Evolutionary conservation across 2,113 vertebrate genomes (phyloP), one percentile per base, ranked within the genome.

Genomic region (Strigops habroptila): DNA sequence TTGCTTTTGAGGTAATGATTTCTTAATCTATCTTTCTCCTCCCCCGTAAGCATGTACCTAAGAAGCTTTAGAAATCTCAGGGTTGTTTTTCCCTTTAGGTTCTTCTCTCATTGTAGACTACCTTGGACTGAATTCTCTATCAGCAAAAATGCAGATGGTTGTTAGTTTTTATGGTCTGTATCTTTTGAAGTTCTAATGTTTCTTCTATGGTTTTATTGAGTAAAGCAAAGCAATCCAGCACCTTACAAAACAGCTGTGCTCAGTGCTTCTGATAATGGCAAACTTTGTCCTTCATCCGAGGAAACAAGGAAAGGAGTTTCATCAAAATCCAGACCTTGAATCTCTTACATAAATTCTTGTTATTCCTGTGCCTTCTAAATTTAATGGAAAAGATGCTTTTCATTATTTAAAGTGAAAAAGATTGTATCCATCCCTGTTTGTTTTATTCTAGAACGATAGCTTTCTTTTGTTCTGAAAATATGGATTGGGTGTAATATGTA

Each of bases 271-370:
- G 12, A 14, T 64, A 39, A 17, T 49, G 79, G 78, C 73, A 53
- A 65, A 82, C 51, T 70, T 65, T 19, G 43, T 64, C 65, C 75
- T 91, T 95, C 95, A 65, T 52, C 77, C 44, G 51, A 39, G 77
- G 62, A 91, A 89, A 93, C 0, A 1, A 88, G 48, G 25, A 91
- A 24, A 73, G 25, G 82, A 77, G 59, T 90, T 94, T 82, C 78
- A 73, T 93, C 85, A 90, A 91, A 95, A 91, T 49, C 81, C 81
- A 91, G 89, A 76, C 67, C 41, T 90, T 82, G 87, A 82, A 82
- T 85, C 83, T 88, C 19, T 93, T 93, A 84, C 57, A 35, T 96
- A 87, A 93, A 91, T 69, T 60, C 12, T 63, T 53, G 62, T 65
- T 93, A 75, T 87, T 87, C 39, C 49, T 87, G 53, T 53, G 65